Conservation (phyloP, 2,113 vertebrate genomes). For the Pan troglodytes region NHGRI_mPanTro3-v2.1_pri NC_072417.2:15447501-15448000, state of each 20-base stretch:
- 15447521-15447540: too few species aligned
- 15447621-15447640: neutral
- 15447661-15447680: neutral
- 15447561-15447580: neutral
- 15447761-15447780: neutral
- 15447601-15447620: neutral
- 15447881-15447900: neutral
- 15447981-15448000: neutral
- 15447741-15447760: neutral
- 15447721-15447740: neutral
- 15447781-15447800: neutral
- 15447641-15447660: neutral
- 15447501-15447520: fast-evolving
- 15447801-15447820: neutral
- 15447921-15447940: neutral
- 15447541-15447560: too few species aligned
- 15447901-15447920: neutral
- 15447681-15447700: neutral
- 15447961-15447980: neutral
- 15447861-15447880: neutral
- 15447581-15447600: neutral
- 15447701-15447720: neutral
- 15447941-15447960: neutral
- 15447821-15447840: neutral
- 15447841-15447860: neutral